Evolutionary conservation across 1,140 invertebrate genomes (phyloP), one percentile per base, ranked within the genome.

Genomic region (Drosophila kepulauana): DNA sequence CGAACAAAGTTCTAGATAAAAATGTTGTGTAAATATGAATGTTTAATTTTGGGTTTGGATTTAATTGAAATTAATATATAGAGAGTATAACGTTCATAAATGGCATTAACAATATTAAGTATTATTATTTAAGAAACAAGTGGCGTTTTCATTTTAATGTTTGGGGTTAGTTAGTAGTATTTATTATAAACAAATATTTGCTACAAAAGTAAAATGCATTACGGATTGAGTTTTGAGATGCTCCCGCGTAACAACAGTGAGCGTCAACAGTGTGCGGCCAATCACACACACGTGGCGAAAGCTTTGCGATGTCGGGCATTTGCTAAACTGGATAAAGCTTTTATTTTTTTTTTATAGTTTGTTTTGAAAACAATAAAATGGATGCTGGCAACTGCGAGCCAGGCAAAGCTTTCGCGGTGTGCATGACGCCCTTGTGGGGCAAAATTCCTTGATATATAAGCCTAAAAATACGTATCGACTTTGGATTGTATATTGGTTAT

Each of bases 381-480:
- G 49, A 41, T 33, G 33, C 41, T 25, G 33, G 45, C 65, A 88
- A 87, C 71, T 82, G 78, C 75, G 25, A 20, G 13, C 7, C 68
- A 70, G 48, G 71, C 78, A 84, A 81, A 88, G 81, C 80, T 88
- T 85, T 88, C 66, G 78, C 68, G 15, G 41, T 78, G 82, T 57
- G 58, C 30, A 6, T 51, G 68, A 56, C 30, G 49, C 59, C 68
- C 51, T 64, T 63, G 54, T 30, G 65, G 79, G 64, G 15, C 16
- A 15, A 65, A 68, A 54, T 68, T 68, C 51, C 61, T 64, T 67
- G 49, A 11, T 71, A 61, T 79, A 91, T 79, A 91, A 92, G 91
- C 91, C 91, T 92, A 92, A 92, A 92, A 92, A 92, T 92, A 92
- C 91, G 91, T 92, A 92, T 92, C 79, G 91, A 92, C 91, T 92